Evolutionary conservation across 2,888 invertebrate genomes (phyloP).

Genomic region (Chymomyza amoena): DNA sequence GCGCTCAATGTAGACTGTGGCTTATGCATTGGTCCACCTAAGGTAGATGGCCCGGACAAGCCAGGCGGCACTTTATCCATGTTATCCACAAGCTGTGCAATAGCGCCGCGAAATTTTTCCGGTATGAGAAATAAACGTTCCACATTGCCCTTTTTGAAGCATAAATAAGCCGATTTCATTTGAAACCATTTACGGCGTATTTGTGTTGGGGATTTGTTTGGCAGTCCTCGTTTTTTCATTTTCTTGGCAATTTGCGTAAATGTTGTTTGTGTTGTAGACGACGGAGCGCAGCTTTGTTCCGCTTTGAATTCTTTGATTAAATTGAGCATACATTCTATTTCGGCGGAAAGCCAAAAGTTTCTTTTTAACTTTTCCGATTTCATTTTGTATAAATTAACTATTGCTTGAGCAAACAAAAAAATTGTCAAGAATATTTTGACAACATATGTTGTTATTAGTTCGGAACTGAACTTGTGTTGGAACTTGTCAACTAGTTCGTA

Average conservation of each 20-base stretch:
- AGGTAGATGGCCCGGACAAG: neutral
- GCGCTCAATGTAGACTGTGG: neutral
- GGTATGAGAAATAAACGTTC: conserved; percentile 71
- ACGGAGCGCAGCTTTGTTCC: conserved; percentile 41
- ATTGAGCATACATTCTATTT: conserved; percentile 74
- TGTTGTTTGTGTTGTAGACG: conserved; percentile 66
- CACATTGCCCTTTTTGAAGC: conserved; percentile 72
- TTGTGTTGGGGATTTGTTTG: conserved; percentile 73
- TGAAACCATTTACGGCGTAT: conserved; percentile 74
- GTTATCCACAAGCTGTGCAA: conserved; percentile 71
- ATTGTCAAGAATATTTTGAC: neutral
- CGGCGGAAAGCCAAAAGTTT: conserved; percentile 71
- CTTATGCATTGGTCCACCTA: neutral
- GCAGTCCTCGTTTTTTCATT: conserved; percentile 70
- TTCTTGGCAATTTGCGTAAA: conserved; percentile 71
- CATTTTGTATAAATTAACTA: conserved; percentile 36
- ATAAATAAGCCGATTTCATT: conserved; percentile 74
- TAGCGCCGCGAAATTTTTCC: conserved; percentile 65
- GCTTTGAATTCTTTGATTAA: conserved; percentile 65
- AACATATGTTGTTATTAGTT: neutral
- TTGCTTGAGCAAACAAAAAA: no score
- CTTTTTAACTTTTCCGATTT: conserved; percentile 67
- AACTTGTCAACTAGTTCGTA: neutral
- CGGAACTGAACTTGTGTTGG: neutral
- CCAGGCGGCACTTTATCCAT: neutral